Percentiles rank a stretch among this genome's conserved stretches.
phyloP scores from a whole-genome alignment of 2,797 vertebrate species.

The Ispidina lecontei region DNA sequence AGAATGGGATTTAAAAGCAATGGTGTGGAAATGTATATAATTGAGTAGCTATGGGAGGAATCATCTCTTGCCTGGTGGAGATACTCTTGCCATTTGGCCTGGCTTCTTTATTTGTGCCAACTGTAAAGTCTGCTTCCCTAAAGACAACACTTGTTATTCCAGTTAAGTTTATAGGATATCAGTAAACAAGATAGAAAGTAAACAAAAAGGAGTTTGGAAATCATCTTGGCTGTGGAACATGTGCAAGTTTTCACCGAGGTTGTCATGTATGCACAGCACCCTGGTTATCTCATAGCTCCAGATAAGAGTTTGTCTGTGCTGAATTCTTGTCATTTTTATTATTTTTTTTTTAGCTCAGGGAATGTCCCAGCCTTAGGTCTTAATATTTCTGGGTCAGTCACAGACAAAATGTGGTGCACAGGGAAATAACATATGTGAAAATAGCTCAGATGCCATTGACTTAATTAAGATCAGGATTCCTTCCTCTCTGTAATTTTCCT shows the following conservation, averaged over 20 bases:
- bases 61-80: background rate
- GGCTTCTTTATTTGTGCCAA: background rate
- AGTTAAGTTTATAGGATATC: background rate
- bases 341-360: conserved; percentile 30
- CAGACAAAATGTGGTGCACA: background rate
- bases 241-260: background rate
- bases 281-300: conserved; percentile 4
- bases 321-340: conserved; percentile 28
- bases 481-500: background rate
- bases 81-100: background rate
- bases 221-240: background rate
- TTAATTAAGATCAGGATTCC: conserved; percentile 30
- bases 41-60: background rate
- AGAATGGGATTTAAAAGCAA: background rate
- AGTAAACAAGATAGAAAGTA: conserved; percentile 4
- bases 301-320: conserved; percentile 20
- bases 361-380: conserved; percentile 46
- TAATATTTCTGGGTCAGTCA: conserved; percentile 47
- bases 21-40: background rate
- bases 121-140: background rate
- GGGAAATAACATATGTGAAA: conserved; percentile 26
- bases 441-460: conserved; percentile 38
- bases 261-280: background rate
- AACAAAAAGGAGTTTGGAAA: background rate
- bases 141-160: background rate